These are phyloP conservation scores for Pemphigus obesinymphae DNA, from an alignment of 1,140 invertebrate genomes.

Conservation along the genomic window DNA sequence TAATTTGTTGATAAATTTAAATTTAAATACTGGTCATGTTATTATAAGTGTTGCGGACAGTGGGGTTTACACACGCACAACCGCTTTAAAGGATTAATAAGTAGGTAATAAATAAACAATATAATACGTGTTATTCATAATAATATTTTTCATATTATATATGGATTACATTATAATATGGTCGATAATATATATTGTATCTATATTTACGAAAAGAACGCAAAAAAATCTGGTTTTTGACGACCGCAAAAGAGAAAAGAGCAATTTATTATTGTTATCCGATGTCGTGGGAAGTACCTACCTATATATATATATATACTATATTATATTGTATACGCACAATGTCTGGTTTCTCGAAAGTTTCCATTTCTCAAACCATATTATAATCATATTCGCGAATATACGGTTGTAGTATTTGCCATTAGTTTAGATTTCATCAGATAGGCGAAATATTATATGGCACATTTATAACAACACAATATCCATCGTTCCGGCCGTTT, in stretches of 20 bases:
- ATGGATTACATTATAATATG: too few relatives aligned
- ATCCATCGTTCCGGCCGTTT: not conserved
- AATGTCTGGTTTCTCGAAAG: not conserved
- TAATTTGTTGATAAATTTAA: too few relatives aligned
- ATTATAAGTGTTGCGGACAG: too few relatives aligned
- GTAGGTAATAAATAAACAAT: too few relatives aligned
- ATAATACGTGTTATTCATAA: too few relatives aligned
- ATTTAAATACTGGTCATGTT: too few relatives aligned
- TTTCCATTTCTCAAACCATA: not conserved
- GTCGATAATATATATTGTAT: not conserved
- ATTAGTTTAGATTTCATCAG: not conserved
- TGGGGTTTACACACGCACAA: too few relatives aligned
- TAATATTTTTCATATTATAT: too few relatives aligned
- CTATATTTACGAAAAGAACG: not conserved
- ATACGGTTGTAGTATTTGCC: not conserved
- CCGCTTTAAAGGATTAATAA: too few relatives aligned
- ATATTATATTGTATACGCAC: not conserved
- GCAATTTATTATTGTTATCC: not conserved
- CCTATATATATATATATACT: too few relatives aligned
- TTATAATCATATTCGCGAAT: not conserved
- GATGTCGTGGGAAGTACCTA: not conserved
- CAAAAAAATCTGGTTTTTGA: not conserved
- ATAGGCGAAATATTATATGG: too few relatives aligned
- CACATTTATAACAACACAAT: not conserved
- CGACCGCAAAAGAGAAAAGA: not conserved